Evolutionary conservation across 2,888 invertebrate species (phyloP).

Genomic region (Reticulitermes lucifugus): DNA sequence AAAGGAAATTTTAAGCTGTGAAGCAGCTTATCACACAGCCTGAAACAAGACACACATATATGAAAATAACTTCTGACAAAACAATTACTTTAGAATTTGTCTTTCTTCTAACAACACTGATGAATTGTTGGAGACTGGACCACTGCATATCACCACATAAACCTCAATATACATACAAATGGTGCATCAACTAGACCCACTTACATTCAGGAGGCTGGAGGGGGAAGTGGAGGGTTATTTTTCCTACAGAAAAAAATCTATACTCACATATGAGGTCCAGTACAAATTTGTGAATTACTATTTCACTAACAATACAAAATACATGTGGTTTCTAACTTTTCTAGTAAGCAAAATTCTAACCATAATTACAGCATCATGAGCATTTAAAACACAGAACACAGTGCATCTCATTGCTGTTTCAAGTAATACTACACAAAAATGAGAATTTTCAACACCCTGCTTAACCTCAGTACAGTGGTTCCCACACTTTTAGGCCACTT

Average conservation of each 20-base stretch:
- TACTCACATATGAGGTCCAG: neutral
- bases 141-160: neutral
- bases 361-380: neutral
- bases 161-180: neutral
- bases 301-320: neutral
- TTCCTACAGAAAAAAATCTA: neutral
- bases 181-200: neutral
- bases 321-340: neutral
- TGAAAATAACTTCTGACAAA: too few relatives aligned
- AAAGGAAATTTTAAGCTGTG: too few relatives aligned
- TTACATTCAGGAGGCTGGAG: neutral
- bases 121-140: neutral
- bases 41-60: too few relatives aligned
- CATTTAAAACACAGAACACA: neutral
- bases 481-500: neutral
- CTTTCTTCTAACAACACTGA: neutral
- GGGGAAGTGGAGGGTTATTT: neutral
- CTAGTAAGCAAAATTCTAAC: neutral
- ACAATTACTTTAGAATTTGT: too few relatives aligned
- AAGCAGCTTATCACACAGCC: too few relatives aligned
- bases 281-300: neutral
- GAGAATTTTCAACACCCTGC: neutral
- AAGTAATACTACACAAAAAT: neutral
- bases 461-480: conserved; percentile 3
- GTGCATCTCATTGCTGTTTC: neutral